A percentile compares a stretch with the other conserved stretches of the same genome.
These are phyloP conservation scores for Agrotis ipsilon DNA, from an alignment of 2,888 invertebrate genomes.

Conservation along the genomic window DNA sequence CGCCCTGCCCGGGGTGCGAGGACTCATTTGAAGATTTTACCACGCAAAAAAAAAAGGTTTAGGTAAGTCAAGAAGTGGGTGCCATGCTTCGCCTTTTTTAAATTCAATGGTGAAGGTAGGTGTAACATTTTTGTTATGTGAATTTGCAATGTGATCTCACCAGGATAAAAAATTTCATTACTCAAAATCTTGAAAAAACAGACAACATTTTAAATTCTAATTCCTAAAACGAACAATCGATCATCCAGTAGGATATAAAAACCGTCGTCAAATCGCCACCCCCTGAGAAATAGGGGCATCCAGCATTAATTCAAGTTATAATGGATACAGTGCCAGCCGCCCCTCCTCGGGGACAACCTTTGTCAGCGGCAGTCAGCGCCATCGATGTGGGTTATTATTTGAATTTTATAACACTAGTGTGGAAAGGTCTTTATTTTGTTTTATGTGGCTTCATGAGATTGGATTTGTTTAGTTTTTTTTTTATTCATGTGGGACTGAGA, in stretches of 20 bases:
- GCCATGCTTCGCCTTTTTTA: too few relatives aligned
- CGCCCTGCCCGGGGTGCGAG: too few relatives aligned
- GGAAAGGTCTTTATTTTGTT: constrained; percentile 46
- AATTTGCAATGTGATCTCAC: too few relatives aligned
- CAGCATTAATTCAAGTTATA: constrained; percentile 85
- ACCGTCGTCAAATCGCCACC: constrained; percentile 73
- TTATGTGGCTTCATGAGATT: constrained; percentile 38
- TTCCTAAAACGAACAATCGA: constrained; percentile 38
- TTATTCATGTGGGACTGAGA: constrained; percentile 4
- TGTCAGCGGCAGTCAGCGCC: constrained; percentile 80
- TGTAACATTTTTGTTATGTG: too few relatives aligned
- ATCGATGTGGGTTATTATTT: constrained; percentile 79
- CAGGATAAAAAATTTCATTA: too few relatives aligned
- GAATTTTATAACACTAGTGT: constrained; percentile 72
- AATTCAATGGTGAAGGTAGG: too few relatives aligned
- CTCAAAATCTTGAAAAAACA: not conserved
- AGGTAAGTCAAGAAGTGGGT: too few relatives aligned
- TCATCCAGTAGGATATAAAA: constrained; percentile 48
- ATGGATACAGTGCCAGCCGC: constrained; percentile 75
- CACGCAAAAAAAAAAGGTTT: too few relatives aligned
- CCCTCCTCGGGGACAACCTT: constrained; percentile 74
- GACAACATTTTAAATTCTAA: constrained; percentile 1
- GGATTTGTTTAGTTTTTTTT: constrained; percentile 28
- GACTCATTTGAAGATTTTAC: too few relatives aligned
- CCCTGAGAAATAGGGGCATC: constrained; percentile 73